Evolutionary conservation across 2,797 vertebrate species (phyloP), one percentile per base, ranked within the genome.

Genomic region (Peromyscus nudipes): DNA sequence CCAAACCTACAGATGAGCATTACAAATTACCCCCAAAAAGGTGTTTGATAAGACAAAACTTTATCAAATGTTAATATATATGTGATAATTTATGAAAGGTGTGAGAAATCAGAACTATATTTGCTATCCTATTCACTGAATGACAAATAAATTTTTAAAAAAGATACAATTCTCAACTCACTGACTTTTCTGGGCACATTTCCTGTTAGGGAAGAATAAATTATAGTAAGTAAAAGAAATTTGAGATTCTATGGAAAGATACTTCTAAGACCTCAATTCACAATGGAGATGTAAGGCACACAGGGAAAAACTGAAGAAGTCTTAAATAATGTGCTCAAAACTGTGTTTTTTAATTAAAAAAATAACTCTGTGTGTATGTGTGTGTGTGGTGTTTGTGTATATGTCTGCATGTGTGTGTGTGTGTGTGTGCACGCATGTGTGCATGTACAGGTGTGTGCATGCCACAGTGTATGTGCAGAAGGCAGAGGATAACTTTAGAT

Each of bases 31-130:
- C 37, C 19, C 64, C 6, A 46, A 23, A 93, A 97, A 75, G 40
- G 83, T 16, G 88, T 95, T 95, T 96, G 85, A 96, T 95, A 90
- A 93, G 94, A 88, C 2, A 91, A 67, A 27, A 92, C 31, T 96
- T 94, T 46, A 14, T 19, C 29, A 85, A 67, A 85, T 67, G 12
- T 67, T 19, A 37, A 34, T 31, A 65, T 12, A 97, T 71, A 13
- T 46, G 31, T 4, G 34, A 75, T 21, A 31, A 85, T n/a, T 91
- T 49, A 65, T 10, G n/a, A 25, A 5, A 12, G 46, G 55, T 95
- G 17, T n/a, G 92, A 34, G 7, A 62, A 27, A 31, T 69, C 65
- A 57, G 55, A 88, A 84, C 34, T 95, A 52, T n/a, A 71, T 1
- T 17, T 86, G 88, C 3, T n/a, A 90, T 89, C 23, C 80, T 12